Evolutionary conservation across 1,140 invertebrate species (phyloP).

Genomic region (Brachionus calyciflorus): DNA sequence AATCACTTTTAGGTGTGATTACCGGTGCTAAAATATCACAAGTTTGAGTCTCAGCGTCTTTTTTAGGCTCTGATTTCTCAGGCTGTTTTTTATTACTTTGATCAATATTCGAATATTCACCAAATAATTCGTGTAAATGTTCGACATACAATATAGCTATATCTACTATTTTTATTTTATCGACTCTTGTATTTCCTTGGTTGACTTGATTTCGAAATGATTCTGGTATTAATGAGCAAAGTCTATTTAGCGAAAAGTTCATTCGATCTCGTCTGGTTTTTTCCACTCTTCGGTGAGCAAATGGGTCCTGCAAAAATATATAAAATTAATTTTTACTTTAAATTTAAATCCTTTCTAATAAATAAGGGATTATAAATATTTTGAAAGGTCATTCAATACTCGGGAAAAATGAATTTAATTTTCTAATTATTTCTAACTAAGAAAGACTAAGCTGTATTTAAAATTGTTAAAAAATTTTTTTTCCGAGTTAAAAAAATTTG

Average conservation of each 20-base stretch:
- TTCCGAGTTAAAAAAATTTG: no score
- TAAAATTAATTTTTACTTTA: background rate
- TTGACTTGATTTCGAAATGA: conserved; percentile 33
- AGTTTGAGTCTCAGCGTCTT: background rate
- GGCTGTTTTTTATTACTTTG: background rate
- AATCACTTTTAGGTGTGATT: background rate
- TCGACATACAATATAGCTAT: conserved; percentile 38
- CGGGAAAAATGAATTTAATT: no score
- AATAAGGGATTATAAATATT: background rate
- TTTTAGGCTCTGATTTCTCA: background rate
- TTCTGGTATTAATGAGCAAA: conserved; percentile 31
- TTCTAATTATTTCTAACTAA: no score
- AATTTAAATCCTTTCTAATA: background rate
- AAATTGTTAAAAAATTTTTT: no score
- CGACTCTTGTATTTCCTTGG: conserved; percentile 26
- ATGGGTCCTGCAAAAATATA: conserved; percentile 22
- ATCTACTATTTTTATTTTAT: conserved; percentile 45
- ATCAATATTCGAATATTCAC: background rate
- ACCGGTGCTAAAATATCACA: background rate
- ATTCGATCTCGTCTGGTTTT: conserved; percentile 41
- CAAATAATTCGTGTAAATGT: conserved; percentile 16
- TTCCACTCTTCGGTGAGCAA: conserved; percentile 36
- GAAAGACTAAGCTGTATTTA: no score
- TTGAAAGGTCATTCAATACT: no score
- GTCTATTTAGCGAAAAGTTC: conserved; percentile 5